Percentiles rank a stretch among this genome's conserved stretches.
phyloP scores from a whole-genome alignment of 2,113 vertebrate species.

The Ciconia stormi region DNA sequence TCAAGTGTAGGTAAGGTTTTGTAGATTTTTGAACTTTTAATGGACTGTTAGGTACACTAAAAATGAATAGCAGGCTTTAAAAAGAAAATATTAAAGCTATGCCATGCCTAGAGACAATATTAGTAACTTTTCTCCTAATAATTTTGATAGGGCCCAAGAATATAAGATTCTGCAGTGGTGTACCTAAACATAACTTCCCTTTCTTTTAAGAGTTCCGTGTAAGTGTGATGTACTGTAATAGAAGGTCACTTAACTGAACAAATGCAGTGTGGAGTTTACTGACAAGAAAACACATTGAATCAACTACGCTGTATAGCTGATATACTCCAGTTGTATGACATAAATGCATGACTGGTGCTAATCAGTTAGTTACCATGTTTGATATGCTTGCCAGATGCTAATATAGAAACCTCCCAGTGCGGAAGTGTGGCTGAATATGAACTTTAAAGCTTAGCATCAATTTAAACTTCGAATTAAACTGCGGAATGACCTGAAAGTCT shows the following conservation, averaged over 20 bases:
- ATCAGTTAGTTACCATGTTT: neutral
- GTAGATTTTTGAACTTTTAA: neutral
- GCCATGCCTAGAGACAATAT: neutral
- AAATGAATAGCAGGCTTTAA: neutral
- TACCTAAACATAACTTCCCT: neutral
- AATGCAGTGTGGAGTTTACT: neutral
- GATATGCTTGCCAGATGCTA: neutral
- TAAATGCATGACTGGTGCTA: neutral
- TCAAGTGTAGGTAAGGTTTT: neutral
- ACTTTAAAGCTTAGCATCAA: neutral
- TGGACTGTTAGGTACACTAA: neutral
- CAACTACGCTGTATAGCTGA: accelerated
- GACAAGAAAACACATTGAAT: neutral
- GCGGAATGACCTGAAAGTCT: neutral
- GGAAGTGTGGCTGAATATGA: neutral
- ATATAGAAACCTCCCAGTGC: neutral
- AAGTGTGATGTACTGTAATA: neutral
- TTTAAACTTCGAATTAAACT: neutral
- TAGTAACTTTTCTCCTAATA: neutral
- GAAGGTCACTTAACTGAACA: neutral
- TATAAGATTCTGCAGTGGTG: neutral
- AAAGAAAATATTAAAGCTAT: neutral
- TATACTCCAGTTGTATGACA: neutral
- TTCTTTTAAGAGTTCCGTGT: neutral
- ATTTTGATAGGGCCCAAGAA: neutral